Evolutionary conservation across 2,113 vertebrate species (phyloP).

Genomic region (Dasyprocta punctata): DNA sequence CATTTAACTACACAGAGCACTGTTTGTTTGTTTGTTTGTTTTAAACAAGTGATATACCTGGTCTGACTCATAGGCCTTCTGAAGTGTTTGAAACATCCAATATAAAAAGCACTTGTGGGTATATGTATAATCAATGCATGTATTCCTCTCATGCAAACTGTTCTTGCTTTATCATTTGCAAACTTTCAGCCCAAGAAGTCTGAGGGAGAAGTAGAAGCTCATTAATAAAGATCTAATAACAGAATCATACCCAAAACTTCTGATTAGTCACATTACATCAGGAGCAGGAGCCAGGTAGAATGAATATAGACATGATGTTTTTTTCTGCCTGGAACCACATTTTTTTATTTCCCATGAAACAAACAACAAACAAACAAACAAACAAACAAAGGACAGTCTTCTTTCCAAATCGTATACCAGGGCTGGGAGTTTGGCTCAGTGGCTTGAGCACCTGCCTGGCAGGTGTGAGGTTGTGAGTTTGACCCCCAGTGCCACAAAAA

Average conservation of each 20-base stretch:
- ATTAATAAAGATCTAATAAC: conserved; percentile 56
- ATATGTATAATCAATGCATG: neutral
- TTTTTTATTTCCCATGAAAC: neutral
- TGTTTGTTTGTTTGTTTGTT: too few relatives aligned
- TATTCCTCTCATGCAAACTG: neutral
- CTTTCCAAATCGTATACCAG: neutral
- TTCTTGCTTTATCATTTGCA: neutral
- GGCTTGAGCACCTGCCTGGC: too few relatives aligned
- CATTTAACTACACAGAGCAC: neutral
- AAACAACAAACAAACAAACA: neutral
- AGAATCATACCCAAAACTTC: conserved; percentile 24
- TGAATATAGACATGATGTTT: conserved; percentile 14
- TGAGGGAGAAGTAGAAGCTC: neutral
- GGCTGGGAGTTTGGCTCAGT: too few relatives aligned
- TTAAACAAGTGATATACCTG: neutral
- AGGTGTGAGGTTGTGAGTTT: too few relatives aligned
- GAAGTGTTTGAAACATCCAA: neutral
- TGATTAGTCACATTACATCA: conserved; percentile 48
- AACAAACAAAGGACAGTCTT: conserved; percentile 23
- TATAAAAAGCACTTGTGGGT: neutral
- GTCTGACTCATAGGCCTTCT: neutral
- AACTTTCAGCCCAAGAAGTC: neutral
- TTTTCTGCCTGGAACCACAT: conserved; percentile 21
- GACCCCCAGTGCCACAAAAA: too few relatives aligned
- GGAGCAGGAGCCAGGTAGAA: neutral